Percentiles rank a stretch among this genome's conserved stretches.
These are phyloP conservation scores for Ammodytes marinus DNA, from an alignment of 2,113 vertebrate genomes.

Conservation along the genomic window DNA sequence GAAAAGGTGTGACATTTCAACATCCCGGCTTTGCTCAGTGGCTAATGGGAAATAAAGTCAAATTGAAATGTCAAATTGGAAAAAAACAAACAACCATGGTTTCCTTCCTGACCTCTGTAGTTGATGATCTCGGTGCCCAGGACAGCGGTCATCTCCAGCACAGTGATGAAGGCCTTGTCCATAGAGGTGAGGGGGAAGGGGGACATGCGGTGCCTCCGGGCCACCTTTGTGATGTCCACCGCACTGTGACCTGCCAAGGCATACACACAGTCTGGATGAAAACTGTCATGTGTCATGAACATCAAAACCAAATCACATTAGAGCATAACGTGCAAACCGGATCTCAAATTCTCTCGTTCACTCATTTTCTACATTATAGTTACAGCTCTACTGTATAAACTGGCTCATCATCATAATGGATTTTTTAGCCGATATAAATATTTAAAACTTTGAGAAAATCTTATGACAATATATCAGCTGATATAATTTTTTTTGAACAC, in stretches of 20 bases:
- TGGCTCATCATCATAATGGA: background rate
- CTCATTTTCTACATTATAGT: background rate
- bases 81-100: background rate
- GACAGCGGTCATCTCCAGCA: conserved; percentile 98
- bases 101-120: conserved; percentile 91
- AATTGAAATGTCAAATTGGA: background rate
- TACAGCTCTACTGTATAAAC: no score
- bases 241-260: conserved; percentile 93
- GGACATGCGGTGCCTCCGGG: conserved; percentile 98
- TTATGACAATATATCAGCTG: background rate
- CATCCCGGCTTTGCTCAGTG: conserved; percentile 13
- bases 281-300: background rate
- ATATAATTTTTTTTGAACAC: background rate
- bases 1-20: conserved; percentile 30
- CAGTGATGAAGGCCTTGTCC: conserved; percentile 99
- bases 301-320: conserved; percentile 16
- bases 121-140: conserved; percentile 99
- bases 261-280: background rate
- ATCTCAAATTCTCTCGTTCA: background rate
- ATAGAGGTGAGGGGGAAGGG: conserved; percentile 98
- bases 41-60: background rate
- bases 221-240: conserved; percentile 99
- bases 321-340: background rate
- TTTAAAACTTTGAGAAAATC: background rate
- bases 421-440: background rate